Evolutionary conservation across 2,113 vertebrate species (phyloP).

Genomic region (Coryphaenoides rupestris): DNA sequence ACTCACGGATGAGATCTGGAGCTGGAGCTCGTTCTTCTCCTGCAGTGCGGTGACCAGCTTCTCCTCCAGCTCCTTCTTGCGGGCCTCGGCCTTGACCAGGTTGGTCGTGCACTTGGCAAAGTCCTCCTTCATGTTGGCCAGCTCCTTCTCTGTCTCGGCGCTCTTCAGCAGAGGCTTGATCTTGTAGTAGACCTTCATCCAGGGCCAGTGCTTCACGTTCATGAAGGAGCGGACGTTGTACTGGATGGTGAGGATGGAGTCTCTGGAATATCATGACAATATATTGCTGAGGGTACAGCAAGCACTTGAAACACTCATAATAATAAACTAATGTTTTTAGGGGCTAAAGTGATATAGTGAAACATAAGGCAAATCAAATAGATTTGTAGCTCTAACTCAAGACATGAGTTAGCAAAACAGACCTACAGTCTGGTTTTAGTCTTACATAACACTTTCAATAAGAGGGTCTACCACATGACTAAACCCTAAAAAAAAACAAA

Average conservation of each 20-base stretch:
- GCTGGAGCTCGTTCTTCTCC: slow-evolving; percentile 70
- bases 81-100: slow-evolving; percentile 69
- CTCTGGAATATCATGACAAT: slow-evolving; percentile 54
- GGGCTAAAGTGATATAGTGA: too few species aligned
- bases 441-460: too few species aligned
- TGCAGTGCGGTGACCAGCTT: slow-evolving; percentile 82
- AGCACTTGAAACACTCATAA: too few species aligned
- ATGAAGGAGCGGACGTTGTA: slow-evolving; percentile 77
- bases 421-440: too few species aligned
- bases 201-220: too few species aligned
- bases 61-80: slow-evolving; percentile 80
- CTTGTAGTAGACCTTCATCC: slow-evolving; percentile 72
- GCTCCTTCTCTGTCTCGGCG: too few species aligned
- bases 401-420: too few species aligned
- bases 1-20: slow-evolving; percentile 64
- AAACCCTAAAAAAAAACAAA: too few species aligned
- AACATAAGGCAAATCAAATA: too few species aligned
- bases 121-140: slow-evolving; percentile 65
- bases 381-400: too few species aligned
- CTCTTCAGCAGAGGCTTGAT: slow-evolving; percentile 69
- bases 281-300: too few species aligned
- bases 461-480: too few species aligned
- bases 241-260: slow-evolving; percentile 80
- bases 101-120: slow-evolving; percentile 58
- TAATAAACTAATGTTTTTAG: background rate